Evolutionary conservation across 2,113 vertebrate species (phyloP).

Genomic region (Gulo gulo): DNA sequence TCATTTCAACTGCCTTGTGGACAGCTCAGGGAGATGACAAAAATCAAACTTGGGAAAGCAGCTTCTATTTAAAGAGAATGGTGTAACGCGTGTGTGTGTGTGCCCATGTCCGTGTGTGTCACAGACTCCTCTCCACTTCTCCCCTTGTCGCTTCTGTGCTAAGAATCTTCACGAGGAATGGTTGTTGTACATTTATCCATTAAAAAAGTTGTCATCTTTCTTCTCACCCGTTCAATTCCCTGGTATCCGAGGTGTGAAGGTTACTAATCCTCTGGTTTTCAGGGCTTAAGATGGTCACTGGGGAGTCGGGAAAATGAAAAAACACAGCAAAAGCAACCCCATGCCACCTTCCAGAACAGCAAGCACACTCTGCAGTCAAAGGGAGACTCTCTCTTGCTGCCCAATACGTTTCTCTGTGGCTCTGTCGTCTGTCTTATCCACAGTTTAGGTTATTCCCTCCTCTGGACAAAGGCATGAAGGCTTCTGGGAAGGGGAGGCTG

Average conservation of each 20-base stretch:
- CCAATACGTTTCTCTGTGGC: background rate
- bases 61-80: slow-evolving; percentile 52
- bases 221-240: slow-evolving; percentile 1
- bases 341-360: background rate
- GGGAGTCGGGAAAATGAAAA: background rate
- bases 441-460: background rate
- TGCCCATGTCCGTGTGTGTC: background rate
- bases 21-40: slow-evolving; percentile 56
- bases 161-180: slow-evolving; percentile 13
- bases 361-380: background rate
- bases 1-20: slow-evolving; percentile 8
- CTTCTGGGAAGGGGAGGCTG: background rate
- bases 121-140: slow-evolving; percentile 43
- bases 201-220: slow-evolving; percentile 6
- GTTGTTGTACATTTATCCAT: background rate
- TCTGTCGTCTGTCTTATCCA: background rate
- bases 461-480: background rate
- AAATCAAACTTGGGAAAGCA: slow-evolving; percentile 49
- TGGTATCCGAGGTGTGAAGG: background rate
- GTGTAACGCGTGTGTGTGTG: background rate
- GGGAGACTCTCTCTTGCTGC: background rate
- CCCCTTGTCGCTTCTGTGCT: background rate
- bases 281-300: background rate
- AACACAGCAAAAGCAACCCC: background rate
- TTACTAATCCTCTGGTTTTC: background rate